A percentile compares a stretch with the other conserved stretches of the same genome.
Evolutionary conservation across 2,797 vertebrate genomes (phyloP).

Genomic region (Enteromius radiatus): DNA sequence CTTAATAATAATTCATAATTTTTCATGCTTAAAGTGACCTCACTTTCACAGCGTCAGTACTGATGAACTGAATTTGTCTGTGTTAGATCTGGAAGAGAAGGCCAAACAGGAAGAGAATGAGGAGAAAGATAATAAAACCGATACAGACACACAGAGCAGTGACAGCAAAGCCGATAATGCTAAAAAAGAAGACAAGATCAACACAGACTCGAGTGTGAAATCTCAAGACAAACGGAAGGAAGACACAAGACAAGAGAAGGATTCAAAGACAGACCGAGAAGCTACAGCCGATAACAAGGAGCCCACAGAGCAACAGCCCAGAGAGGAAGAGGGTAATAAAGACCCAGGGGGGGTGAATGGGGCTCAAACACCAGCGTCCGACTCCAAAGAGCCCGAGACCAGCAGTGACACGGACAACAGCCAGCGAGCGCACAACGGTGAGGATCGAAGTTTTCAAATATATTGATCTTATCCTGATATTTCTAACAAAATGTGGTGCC

Average conservation of each 20-base stretch:
- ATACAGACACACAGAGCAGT: conserved; percentile 36
- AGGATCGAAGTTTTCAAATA: conserved; percentile 31
- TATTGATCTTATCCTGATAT: not conserved
- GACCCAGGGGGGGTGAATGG: conserved; percentile 64
- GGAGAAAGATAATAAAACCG: conserved; percentile 29
- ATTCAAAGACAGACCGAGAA: conserved; percentile 39
- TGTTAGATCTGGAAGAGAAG: conserved; percentile 53
- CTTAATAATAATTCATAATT: not conserved
- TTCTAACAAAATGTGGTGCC: not conserved
- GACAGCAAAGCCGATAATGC: conserved; percentile 21
- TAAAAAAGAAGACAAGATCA: conserved; percentile 44
- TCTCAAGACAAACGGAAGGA: conserved; percentile 34
- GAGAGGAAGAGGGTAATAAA: conserved; percentile 66
- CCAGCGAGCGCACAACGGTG: conserved; percentile 76
- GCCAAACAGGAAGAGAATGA: conserved; percentile 37
- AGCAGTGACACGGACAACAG: conserved; percentile 64
- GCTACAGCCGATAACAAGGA: conserved; percentile 59
- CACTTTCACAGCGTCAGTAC: not conserved
- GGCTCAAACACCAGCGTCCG: conserved; percentile 10
- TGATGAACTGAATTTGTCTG: not conserved
- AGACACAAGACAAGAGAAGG: conserved; percentile 26
- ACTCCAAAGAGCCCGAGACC: conserved; percentile 49
- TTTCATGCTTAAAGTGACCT: not conserved
- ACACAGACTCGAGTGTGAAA: conserved; percentile 39
- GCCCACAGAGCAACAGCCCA: conserved; percentile 59